Evolutionary conservation across 2,888 invertebrate genomes (phyloP), one percentile per base, ranked within the genome.

Genomic region (Drosophila diplacantha): DNA sequence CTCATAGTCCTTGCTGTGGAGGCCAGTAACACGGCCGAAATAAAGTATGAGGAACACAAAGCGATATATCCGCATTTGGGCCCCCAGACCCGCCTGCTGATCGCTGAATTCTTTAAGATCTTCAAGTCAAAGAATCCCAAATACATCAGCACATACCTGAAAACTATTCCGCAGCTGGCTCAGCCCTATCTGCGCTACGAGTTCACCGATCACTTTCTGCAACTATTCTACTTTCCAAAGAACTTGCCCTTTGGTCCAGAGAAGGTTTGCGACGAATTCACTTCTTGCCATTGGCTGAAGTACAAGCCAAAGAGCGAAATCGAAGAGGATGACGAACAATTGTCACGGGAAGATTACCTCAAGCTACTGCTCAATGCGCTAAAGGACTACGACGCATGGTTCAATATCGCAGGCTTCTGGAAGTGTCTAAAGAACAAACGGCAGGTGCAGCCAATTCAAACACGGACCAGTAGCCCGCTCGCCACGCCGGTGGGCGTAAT

Each of bases 121-220:
- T 79, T 87, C 14, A 85, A 86, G 72, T 58, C 67, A 0, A 71
- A 82, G 16, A 82, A 81, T 64, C 75, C 76, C 9, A 64, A 59
- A 0, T 44, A 75, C n/a, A 71, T 88, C 3, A 65, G 52, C 14
- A 81, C 71, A 3, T 86, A 86, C 50, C 69, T 87, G 16, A 69
- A 75, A 2, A 74, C 76, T 2, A 85, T 88, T 9, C 62, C 76
- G 2, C 53, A 72, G 24, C 46, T 87, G 3, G 76, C 80, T 18
- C 86, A 83, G 22, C 84, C 85, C 0, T 87, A 83, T 64, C 71
- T 87, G 4, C 85, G 86, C 7, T 87, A 71, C 37, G 77, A 85
- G 35, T 84, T 85, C 26, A 83, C 86, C 8, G 81, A 87, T 70
- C 73, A 81, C 24, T 85, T 88, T 38, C 69, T 88, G 12, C 75